Evolutionary conservation across 2,797 vertebrate genomes (phyloP).

Genomic region (Echeneis naucrates): DNA sequence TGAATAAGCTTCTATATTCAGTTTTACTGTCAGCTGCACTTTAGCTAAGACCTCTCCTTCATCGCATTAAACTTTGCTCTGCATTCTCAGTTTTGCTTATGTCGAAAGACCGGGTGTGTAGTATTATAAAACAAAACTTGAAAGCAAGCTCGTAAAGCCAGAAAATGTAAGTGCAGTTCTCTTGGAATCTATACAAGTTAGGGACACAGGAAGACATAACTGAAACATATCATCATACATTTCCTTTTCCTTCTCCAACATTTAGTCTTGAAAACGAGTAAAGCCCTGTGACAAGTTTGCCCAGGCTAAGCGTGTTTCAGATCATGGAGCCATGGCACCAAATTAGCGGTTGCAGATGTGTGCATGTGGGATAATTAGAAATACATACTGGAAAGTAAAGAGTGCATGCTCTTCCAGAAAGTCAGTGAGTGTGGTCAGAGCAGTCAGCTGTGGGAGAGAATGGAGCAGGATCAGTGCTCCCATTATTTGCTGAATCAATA

Average conservation of each 20-base stretch:
- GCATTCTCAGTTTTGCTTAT: constrained; percentile 17
- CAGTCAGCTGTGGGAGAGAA: constrained; percentile 33
- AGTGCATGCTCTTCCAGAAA: constrained; percentile 65
- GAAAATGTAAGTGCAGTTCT: not conserved
- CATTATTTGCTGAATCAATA: constrained; percentile 71
- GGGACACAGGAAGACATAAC: not conserved
- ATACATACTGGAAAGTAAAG: constrained; percentile 64
- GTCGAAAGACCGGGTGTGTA: not conserved
- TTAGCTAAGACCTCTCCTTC: constrained; percentile 42
- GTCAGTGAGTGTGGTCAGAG: constrained; percentile 51
- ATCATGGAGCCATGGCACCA: constrained; percentile 19
- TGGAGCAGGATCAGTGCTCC: constrained; percentile 31
- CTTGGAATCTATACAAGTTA: not conserved
- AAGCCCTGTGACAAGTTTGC: not conserved
- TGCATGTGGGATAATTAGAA: constrained; percentile 10
- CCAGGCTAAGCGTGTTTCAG: not conserved
- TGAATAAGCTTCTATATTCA: constrained; percentile 66
- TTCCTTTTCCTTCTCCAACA: not conserved
- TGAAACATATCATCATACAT: not conserved
- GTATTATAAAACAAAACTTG: constrained; percentile 5
- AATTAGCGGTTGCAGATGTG: constrained; percentile 34
- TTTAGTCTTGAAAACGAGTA: constrained; percentile 3
- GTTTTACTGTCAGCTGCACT: constrained; percentile 61
- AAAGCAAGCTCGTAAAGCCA: constrained; percentile 9
- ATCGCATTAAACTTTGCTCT: constrained; percentile 45